phyloP scores from a whole-genome alignment of 1,140 invertebrate species.

The Ceratosolen fusciceps region DNA sequence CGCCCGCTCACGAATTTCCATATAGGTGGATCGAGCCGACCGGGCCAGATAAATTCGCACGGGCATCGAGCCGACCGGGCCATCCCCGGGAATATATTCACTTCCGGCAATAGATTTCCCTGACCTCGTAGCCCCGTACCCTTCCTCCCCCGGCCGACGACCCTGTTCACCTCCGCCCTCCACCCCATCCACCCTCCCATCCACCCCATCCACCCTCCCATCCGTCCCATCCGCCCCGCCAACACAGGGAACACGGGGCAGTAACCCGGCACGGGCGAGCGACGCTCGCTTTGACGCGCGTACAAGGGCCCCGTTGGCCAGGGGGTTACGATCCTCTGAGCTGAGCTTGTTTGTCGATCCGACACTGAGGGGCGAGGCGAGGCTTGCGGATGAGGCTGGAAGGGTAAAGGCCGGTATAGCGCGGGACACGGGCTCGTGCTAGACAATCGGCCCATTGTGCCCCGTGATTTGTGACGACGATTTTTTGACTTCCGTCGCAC shows the following conservation, averaged over 20 bases:
- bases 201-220: conserved; percentile 42
- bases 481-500: conserved; percentile 67
- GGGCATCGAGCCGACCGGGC: conserved; percentile 50
- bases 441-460: conserved; percentile 70
- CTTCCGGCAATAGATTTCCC: conserved; percentile 72
- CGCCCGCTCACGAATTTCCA: conserved; percentile 66
- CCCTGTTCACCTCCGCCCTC: conserved; percentile 20
- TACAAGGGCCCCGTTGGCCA: conserved; percentile 64
- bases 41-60: conserved; percentile 53
- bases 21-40: conserved; percentile 59
- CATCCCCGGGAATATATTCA: conserved; percentile 65
- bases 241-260: too few species aligned
- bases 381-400: conserved; percentile 18
- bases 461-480: conserved; percentile 69
- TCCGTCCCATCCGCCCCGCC: conserved; percentile 25
- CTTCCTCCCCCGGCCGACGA: conserved; percentile 40
- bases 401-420: background rate
- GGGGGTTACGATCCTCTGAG: conserved; percentile 58
- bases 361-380: conserved; percentile 34
- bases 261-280: background rate
- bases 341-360: conserved; percentile 57
- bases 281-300: conserved; percentile 49
- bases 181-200: too few species aligned
- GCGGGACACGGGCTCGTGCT: conserved; percentile 54
- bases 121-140: conserved; percentile 44